Evolutionary conservation across 2,113 vertebrate genomes (phyloP), one percentile per base, ranked within the genome.

Genomic region (Theropithecus gelada): DNA sequence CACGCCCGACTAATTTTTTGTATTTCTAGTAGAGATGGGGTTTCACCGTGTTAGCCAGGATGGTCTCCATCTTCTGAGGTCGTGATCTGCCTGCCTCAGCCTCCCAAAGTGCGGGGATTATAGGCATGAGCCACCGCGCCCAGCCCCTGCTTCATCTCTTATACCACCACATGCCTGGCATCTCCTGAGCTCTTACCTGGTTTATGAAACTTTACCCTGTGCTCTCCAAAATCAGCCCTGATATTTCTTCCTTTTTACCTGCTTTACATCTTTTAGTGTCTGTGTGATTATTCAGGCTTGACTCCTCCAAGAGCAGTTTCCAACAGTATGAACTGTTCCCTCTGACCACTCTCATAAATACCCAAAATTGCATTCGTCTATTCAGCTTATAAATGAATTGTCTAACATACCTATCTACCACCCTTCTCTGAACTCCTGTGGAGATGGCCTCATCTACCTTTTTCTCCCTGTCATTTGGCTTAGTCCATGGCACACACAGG

Each of bases 91-190:
- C 18, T 20, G 18, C 6, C 52, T 55, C 18, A 7, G 52, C 18
- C 18, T 7, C 18, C 52, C 52, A 55, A 55, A 55, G 6, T 55
- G 52, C 52, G 0, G 52, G 52, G 52, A 55, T 55, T 55, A 55
- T 7, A 55, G 18, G 6, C 18, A 0, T 55, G 52, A 55, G 52
- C 52, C 18, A 20, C 18, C 2, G 2, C 2, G 6, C 52, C 18
- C 2, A 6, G 18, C 6, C 35, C n/a, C 40, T 5, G 38, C 35
- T 61, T 81, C 18, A 22, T 50, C 48, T 84, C 30, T 52, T 38
- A 10, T 1, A 38, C 5, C 6, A 59, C 61, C 4, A 1, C n/a
- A 12, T 13, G 3, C 30, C 48, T 38, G 20, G 8, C 1, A 5
- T n/a, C 3, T 40, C 48, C 82, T 3, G 0, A 2, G 22, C 8